Base-by-base conservation (phyloP, 2,797 vertebrate species). In the Pagetopsis macropterus region DNA sequence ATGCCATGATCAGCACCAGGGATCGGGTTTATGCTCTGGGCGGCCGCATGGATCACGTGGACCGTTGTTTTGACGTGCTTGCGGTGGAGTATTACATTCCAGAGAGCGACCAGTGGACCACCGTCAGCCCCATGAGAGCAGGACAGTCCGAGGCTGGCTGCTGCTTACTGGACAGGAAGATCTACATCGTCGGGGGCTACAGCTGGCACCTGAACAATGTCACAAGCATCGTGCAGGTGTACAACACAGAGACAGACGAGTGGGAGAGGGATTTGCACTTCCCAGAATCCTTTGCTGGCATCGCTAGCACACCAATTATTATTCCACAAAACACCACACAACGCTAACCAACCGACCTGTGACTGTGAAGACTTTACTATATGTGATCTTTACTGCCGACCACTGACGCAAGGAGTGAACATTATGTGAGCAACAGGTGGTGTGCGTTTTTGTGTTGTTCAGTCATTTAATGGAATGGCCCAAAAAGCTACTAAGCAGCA, bases 131-230 rank as follows among this genome's bases (percentile, higher is more conserved):
- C 0, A 98, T 99, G 97, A 95, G 97, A 0, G 92, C 96, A 0
- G 98, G 98, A 4, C 98, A 99, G 92, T 99, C 98, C 0, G 98
- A 99, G 89, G 96, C 97, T 0, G 97, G 97, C 61, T 99, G 97
- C 87, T 98, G 97, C 78, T 69, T 97, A 16, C 85, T 99, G 67
- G 95, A 96, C 4, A 88, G 89, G 6, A 98, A 97, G 89, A 98
- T 99, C 86, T 99, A 97, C 73, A 85, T 99, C 0, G 93, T 99
- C 0, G 98, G 98, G 0, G 98, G 98, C 5, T 99, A 99, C 93
- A 99, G 98, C 68, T 99, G 98, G 98, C 97, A 98, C 68, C 93
- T 99, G 31, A 99, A 99, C 93, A 99, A 99, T 0, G 98, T 99
- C 1, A 99, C 97, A 0, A 98, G 98, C 93, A 95, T 99, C 0